A percentile compares a stretch with the other conserved stretches of the same genome.
Conservation (phyloP, 2,888 invertebrate genomes). For the Andrena minutula region DNA sequence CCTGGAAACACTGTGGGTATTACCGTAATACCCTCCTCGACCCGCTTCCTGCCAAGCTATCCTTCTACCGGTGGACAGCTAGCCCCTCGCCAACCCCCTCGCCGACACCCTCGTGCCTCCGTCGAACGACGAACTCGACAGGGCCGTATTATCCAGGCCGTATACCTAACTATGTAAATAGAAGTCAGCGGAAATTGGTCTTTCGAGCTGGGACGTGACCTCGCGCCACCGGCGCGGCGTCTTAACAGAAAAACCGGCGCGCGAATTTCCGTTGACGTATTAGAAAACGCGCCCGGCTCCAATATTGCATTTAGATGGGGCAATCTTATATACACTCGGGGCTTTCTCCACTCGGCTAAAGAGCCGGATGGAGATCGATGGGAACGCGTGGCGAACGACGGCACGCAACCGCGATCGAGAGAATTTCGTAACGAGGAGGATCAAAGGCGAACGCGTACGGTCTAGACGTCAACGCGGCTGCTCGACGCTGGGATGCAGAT, state of each 20-base stretch:
- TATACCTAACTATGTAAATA: conserved; percentile 83
- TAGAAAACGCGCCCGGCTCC: conserved; percentile 17
- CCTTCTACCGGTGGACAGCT: conserved; percentile 61
- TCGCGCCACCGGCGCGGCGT: conserved; percentile 36
- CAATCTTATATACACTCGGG: not conserved
- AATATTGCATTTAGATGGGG: conserved; percentile 23
- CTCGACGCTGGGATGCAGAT: not conserved
- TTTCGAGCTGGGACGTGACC: conserved; percentile 77
- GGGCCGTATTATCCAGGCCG: conserved; percentile 78
- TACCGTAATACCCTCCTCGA: conserved; percentile 58
- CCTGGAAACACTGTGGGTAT: conserved; percentile 62
- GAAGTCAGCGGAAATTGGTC: conserved; percentile 83
- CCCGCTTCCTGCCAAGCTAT: conserved; percentile 61
- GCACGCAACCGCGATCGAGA: not conserved
- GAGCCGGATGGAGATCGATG: conserved; percentile 14
- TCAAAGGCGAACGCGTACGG: not conserved
- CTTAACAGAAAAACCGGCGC: conserved; percentile 52
- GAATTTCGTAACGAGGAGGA: conserved; percentile 25
- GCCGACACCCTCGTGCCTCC: not conserved
- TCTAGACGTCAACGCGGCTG: not conserved
- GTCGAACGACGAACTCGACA: conserved; percentile 57
- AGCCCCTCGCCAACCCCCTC: conserved; percentile 42
- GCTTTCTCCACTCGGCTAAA: conserved; percentile 10
- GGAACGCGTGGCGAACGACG: conserved; percentile 11
- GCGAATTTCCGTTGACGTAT: conserved; percentile 35